Conservation (phyloP, 2,888 invertebrate species). For the Pristionchus arcanus region DNA sequence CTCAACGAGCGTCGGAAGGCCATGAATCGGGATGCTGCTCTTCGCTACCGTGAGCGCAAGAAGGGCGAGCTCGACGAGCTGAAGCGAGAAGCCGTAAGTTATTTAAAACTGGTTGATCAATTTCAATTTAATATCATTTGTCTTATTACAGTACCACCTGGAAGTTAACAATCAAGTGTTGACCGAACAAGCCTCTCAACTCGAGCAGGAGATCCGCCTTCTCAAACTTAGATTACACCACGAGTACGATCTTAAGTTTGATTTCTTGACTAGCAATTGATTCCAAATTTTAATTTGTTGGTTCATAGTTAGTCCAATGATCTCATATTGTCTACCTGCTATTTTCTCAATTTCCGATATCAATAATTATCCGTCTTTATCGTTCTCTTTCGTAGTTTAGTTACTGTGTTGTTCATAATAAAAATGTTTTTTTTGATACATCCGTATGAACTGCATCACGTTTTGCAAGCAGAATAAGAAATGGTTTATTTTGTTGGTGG, state of each 20-base stretch:
- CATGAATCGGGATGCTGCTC: constrained; percentile 75
- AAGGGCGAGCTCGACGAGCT: constrained; percentile 64
- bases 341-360: constrained; percentile 6
- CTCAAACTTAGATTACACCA: background rate
- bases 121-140: background rate
- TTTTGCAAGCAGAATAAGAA: background rate
- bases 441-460: too few relatives aligned
- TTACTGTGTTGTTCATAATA: background rate
- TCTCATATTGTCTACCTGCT: background rate
- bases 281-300: background rate
- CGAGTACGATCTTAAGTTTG: constrained; percentile 10
- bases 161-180: constrained; percentile 57
- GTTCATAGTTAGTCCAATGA: background rate
- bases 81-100: constrained; percentile 4
- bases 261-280: background rate
- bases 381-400: background rate
- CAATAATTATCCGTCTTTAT: background rate
- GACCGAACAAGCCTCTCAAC: constrained; percentile 59
- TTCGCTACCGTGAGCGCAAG: constrained; percentile 75
- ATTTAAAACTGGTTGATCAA: background rate
- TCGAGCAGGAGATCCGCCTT: constrained; percentile 57
- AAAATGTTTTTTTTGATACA: background rate
- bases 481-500: background rate
- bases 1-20: constrained; percentile 61
- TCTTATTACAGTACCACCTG: constrained; percentile 56